Conservation (phyloP, 2,888 invertebrate genomes). For the Thera obeliscata region DNA sequence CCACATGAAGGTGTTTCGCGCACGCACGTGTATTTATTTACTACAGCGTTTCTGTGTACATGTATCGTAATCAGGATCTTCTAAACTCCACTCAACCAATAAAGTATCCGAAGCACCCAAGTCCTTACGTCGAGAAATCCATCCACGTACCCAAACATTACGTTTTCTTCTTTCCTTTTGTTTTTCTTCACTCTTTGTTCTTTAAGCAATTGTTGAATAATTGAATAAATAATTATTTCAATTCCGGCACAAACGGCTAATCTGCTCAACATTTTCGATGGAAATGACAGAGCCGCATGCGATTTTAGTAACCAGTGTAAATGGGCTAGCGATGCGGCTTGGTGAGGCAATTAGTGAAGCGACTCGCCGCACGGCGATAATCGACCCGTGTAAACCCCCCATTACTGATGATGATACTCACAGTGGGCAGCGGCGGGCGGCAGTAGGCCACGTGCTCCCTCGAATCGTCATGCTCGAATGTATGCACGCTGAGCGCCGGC, state of each 20-base stretch:
- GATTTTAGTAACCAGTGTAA: too few relatives aligned
- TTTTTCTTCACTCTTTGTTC: too few relatives aligned
- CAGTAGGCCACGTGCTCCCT: conserved; percentile 52
- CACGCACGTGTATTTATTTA: conserved; percentile 44
- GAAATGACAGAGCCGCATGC: conserved; percentile 35
- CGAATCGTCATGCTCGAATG: conserved; percentile 64
- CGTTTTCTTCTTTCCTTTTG: too few relatives aligned
- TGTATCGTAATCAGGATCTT: too few relatives aligned
- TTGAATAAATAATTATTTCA: neutral
- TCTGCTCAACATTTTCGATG: conserved; percentile 50
- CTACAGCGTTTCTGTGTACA: too few relatives aligned
- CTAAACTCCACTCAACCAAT: too few relatives aligned
- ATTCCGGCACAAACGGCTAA: conserved; percentile 46
- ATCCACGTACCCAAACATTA: too few relatives aligned
- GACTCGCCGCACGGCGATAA: conserved; percentile 54
- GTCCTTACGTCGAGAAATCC: too few relatives aligned
- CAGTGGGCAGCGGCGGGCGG: conserved; percentile 89
- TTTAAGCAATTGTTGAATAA: too few relatives aligned
- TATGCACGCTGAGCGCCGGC: conserved; percentile 93
- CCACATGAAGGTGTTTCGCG: conserved; percentile 38
- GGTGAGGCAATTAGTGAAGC: conserved; percentile 25
- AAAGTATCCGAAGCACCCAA: too few relatives aligned
- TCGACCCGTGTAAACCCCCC: conserved; percentile 48
- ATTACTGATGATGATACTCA: conserved; percentile 58
- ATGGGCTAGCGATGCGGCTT: neutral